Conservation (phyloP, 2,113 vertebrate species). For the Pyxicephalus adspersus region DNA sequence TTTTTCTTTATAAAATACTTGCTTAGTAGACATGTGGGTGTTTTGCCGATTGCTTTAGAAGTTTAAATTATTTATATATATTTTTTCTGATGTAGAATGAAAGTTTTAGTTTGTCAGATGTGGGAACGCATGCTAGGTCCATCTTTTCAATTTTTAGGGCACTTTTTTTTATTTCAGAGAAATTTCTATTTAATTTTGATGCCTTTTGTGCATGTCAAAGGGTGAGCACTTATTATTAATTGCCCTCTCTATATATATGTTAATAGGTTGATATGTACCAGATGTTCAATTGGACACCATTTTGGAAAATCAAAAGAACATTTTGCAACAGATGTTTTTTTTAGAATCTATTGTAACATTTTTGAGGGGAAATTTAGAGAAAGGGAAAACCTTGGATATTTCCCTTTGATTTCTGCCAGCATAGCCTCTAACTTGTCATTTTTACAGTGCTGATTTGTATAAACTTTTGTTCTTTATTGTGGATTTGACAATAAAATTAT, state of each 20-base stretch:
- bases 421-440: constrained; percentile 96
- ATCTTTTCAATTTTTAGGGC: constrained; percentile 85
- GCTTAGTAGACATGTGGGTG: constrained; percentile 79
- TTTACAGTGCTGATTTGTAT: constrained; percentile 99
- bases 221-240: constrained; percentile 66
- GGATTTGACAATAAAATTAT: constrained; percentile 82
- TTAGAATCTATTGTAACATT: constrained; percentile 99
- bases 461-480: constrained; percentile 91
- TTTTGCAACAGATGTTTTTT: constrained; percentile 86
- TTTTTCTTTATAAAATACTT: constrained; percentile 62
- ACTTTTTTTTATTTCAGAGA: constrained; percentile 79
- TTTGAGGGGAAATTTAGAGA: constrained; percentile 72
- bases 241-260: not conserved
- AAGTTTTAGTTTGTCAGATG: constrained; percentile 81
- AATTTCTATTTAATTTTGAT: constrained; percentile 87
- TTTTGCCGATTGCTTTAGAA: constrained; percentile 82
- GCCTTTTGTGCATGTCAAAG: constrained; percentile 84
- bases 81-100: constrained; percentile 79
- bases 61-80: constrained; percentile 83
- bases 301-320: constrained; percentile 82
- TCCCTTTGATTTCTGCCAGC: constrained; percentile 86
- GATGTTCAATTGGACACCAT: constrained; percentile 81
- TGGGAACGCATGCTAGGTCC: constrained; percentile 85
- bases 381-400: constrained; percentile 65
- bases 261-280: constrained; percentile 76